These are phyloP conservation scores for Dromiciops gliroides DNA, from an alignment of 2,113 vertebrate genomes.

Conservation along the genomic window DNA sequence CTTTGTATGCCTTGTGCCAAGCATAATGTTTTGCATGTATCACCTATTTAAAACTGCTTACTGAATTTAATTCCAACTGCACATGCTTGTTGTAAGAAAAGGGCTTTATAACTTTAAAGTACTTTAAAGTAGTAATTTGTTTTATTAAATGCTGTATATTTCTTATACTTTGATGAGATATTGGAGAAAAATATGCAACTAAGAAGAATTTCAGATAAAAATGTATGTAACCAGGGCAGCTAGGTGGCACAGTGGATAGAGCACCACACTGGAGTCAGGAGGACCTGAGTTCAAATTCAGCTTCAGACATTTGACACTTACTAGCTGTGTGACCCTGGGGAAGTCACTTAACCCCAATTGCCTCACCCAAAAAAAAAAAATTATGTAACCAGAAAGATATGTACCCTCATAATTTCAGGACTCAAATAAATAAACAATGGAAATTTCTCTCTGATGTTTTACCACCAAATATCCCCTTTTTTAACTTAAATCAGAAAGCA, in stretches of 20 bases:
- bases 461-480: neutral
- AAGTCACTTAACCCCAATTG: too few relatives aligned
- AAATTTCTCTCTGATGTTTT: neutral
- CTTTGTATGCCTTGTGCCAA: neutral
- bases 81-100: neutral
- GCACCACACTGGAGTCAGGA: too few relatives aligned
- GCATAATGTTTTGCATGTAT: neutral
- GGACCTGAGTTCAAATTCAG: too few relatives aligned
- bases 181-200: neutral
- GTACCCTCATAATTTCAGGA: neutral
- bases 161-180: neutral
- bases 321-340: too few relatives aligned
- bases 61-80: neutral
- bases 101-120: neutral
- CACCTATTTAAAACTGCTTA: neutral
- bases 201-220: neutral
- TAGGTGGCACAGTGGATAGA: too few relatives aligned
- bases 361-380: too few relatives aligned
- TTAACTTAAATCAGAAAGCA: neutral
- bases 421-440: neutral
- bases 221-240: neutral
- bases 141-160: neutral
- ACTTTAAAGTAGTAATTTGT: neutral
- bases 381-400: neutral
- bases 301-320: too few relatives aligned